These are phyloP conservation scores for Scotopteryx bipunctaria DNA, from an alignment of 2,888 invertebrate species.

Conservation along the genomic window DNA sequence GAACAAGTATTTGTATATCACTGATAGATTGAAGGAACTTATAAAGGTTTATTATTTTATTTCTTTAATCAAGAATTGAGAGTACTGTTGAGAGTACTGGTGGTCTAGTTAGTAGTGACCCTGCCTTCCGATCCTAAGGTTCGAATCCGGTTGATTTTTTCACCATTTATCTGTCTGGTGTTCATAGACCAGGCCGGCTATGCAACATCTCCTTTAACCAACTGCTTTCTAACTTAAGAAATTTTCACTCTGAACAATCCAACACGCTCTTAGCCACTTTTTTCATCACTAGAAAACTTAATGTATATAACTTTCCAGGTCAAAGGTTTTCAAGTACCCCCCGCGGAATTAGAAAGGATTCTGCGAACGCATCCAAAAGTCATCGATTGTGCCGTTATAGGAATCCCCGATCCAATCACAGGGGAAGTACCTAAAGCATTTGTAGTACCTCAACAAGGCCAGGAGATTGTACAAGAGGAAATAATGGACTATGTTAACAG, in stretches of 20 bases:
- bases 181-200: too few relatives aligned
- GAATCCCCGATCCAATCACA: constrained; percentile 86
- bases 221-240: too few relatives aligned
- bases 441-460: constrained; percentile 80
- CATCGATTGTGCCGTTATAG: constrained; percentile 92
- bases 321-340: constrained; percentile 91
- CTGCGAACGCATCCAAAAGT: constrained; percentile 89
- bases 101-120: too few relatives aligned
- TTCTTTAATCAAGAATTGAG: too few relatives aligned
- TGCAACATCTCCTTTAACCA: too few relatives aligned
- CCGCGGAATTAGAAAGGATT: constrained; percentile 92
- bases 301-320: constrained; percentile 71
- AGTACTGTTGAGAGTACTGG: too few relatives aligned
- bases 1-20: constrained; percentile 86
- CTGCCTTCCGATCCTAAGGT: too few relatives aligned
- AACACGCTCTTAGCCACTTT: too few relatives aligned
- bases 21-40: constrained; percentile 91
- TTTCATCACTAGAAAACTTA: too few relatives aligned
- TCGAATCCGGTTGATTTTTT: too few relatives aligned
- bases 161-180: too few relatives aligned
- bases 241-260: too few relatives aligned
- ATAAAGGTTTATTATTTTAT: constrained; percentile 86
- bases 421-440: constrained; percentile 92
- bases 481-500: constrained; percentile 85
- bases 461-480: constrained; percentile 77